phyloP scores from a whole-genome alignment of 1,140 invertebrate genomes.

The Drosophila aff. region DNA sequence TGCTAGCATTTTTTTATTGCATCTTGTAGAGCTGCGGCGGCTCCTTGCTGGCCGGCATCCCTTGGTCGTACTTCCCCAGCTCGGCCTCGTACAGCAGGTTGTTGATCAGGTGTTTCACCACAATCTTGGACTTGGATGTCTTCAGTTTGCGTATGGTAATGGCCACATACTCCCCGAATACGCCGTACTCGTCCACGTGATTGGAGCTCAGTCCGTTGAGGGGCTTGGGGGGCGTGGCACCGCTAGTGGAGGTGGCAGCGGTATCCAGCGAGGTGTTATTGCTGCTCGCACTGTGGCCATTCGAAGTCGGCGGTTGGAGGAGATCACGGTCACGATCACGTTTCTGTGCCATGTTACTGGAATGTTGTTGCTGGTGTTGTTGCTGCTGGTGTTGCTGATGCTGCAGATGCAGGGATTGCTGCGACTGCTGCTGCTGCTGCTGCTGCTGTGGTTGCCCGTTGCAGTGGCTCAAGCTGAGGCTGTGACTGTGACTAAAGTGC shows the following conservation, averaged over 20 bases:
- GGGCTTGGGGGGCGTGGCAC: conserved; percentile 49
- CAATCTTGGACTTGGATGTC: conserved; percentile 81
- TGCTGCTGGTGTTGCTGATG: conserved; percentile 16
- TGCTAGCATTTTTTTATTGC: conserved; percentile 27
- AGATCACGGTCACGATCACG: conserved; percentile 82
- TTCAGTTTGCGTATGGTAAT: conserved; percentile 83
- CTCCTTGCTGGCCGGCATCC: conserved; percentile 78
- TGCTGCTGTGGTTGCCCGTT: conserved; percentile 42
- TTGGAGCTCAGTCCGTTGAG: conserved; percentile 37
- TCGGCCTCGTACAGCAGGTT: conserved; percentile 81
- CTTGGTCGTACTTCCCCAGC: conserved; percentile 82
- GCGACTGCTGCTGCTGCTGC: conserved; percentile 35
- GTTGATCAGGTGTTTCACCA: conserved; percentile 81
- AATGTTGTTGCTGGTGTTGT: conserved; percentile 73
- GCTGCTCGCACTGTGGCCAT: conserved; percentile 37
- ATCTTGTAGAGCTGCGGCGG: conserved; percentile 83
- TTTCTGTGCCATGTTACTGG: conserved; percentile 80
- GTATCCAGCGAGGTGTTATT: conserved; percentile 59
- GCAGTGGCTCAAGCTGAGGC: conserved; percentile 44
- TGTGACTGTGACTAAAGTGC: conserved; percentile 72
- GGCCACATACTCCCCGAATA: conserved; percentile 82
- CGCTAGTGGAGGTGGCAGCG: conserved; percentile 39
- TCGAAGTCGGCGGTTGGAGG: conserved; percentile 51
- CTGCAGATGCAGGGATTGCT: conserved; percentile 48
- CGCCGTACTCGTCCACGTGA: conserved; percentile 79